Conservation (phyloP, 2,888 invertebrate species). For the Syritta pipiens region DNA sequence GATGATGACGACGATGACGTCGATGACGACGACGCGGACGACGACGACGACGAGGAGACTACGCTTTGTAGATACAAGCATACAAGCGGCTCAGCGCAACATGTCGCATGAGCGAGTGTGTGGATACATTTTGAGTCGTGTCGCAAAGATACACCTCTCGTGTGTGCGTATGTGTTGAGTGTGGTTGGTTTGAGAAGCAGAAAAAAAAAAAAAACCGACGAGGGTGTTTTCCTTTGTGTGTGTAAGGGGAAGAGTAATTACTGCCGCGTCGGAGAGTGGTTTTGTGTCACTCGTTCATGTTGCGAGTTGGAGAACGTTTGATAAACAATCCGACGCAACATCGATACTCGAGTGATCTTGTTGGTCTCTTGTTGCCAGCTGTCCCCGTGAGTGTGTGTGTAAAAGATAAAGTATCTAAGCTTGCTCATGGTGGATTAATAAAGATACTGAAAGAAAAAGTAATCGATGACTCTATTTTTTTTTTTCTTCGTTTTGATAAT, state of each 20-base stretch:
- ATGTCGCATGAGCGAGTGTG: too few relatives aligned
- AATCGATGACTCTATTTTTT: background rate
- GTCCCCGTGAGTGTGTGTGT: background rate
- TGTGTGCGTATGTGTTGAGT: background rate
- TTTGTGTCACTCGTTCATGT: too few relatives aligned
- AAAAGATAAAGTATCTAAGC: conserved; percentile 11
- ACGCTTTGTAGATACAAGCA: too few relatives aligned
- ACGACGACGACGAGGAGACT: conserved; percentile 28
- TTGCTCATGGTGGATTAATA: conserved; percentile 15
- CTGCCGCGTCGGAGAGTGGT: too few relatives aligned
- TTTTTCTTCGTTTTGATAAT: conserved; percentile 5
- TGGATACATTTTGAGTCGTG: conserved; percentile 16
- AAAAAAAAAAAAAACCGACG: background rate
- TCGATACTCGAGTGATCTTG: conserved; percentile 56
- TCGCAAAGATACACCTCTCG: background rate
- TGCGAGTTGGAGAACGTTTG: background rate
- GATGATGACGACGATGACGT: conserved; percentile 9
- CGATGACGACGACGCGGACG: conserved; percentile 1
- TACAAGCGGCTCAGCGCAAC: conserved; percentile 62
- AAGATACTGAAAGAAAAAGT: conserved; percentile 7
- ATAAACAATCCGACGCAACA: conserved; percentile 10
- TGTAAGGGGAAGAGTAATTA: conserved; percentile 3
- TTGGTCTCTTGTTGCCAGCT: too few relatives aligned
- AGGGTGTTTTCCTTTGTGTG: background rate
- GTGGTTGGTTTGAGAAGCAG: background rate